Conservation (phyloP, 2,113 vertebrate species). For the Centrocercus urophasianus region DNA sequence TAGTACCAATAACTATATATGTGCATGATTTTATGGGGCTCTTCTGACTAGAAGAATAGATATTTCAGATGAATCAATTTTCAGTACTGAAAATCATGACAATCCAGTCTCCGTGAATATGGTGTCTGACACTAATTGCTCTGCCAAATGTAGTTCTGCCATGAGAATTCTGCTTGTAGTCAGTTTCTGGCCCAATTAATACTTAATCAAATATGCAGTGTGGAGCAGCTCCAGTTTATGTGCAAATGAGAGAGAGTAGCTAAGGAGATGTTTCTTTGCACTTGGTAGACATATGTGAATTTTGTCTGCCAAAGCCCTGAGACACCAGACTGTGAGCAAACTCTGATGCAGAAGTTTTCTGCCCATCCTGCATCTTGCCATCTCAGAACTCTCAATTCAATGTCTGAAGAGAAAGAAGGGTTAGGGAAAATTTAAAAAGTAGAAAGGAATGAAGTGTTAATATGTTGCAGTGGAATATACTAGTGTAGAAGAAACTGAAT, state of each 20-base stretch:
- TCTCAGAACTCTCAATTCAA: neutral
- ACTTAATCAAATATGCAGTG: neutral
- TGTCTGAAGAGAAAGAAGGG: neutral
- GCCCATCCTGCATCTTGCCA: neutral
- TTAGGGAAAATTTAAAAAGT: neutral
- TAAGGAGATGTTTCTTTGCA: neutral
- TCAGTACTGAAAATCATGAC: neutral
- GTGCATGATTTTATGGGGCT: neutral
- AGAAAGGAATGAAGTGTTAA: neutral
- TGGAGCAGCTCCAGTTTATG: neutral
- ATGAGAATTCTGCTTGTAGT: neutral
- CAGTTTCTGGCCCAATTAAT: neutral
- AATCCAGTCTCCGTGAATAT: neutral
- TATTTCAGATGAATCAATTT: neutral
- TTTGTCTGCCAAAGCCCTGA: neutral
- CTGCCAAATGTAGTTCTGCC: neutral
- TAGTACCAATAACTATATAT: neutral
- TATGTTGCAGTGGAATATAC: neutral
- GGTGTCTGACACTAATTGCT: neutral
- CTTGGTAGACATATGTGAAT: neutral
- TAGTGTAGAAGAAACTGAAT: neutral
- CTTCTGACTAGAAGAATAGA: neutral
- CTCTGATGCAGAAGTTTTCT: neutral
- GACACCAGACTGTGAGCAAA: neutral
- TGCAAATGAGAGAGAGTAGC: neutral